Evolutionary conservation across 2,888 invertebrate genomes (phyloP).

Genomic region (Synergus japonicus): DNA sequence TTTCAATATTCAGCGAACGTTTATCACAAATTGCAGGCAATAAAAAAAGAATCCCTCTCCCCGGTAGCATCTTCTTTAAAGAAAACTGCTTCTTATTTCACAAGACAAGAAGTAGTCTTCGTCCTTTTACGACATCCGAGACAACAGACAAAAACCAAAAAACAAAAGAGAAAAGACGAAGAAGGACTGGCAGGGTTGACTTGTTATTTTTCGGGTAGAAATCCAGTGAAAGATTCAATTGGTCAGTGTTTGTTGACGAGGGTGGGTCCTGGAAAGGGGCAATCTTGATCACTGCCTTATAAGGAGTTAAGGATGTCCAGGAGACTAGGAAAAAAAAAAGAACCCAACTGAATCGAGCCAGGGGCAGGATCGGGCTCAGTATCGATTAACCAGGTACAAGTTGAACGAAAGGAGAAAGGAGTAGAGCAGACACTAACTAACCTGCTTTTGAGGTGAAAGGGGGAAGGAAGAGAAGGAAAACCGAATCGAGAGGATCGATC

Average conservation of each 20-base stretch:
- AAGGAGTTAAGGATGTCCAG: constrained; percentile 27
- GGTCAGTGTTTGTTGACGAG: constrained; percentile 32
- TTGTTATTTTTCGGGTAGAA: constrained; percentile 27
- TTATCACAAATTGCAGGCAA: neutral
- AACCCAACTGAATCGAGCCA: constrained; percentile 16
- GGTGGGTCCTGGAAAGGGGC: constrained; percentile 25
- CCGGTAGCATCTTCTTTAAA: neutral
- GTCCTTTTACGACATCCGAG: neutral
- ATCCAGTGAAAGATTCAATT: constrained; percentile 28
- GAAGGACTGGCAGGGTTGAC: neutral
- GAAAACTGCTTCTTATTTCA: neutral
- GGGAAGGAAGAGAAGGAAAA: constrained; percentile 45
- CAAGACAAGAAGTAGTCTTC: neutral
- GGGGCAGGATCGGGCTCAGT: constrained; percentile 36
- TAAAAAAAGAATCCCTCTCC: neutral
- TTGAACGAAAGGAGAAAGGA: constrained; percentile 53
- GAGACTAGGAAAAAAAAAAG: constrained; percentile 34
- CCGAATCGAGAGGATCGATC: constrained; percentile 56
- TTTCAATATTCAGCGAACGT: no score
- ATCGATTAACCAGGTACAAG: constrained; percentile 56
- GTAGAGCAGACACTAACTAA: constrained; percentile 43
- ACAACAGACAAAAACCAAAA: neutral
- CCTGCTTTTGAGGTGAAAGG: constrained; percentile 50
- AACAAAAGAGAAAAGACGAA: neutral
- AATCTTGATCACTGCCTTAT: constrained; percentile 40